These are phyloP conservation scores for Capromys pilorides DNA, from an alignment of 2,797 vertebrate genomes.

Conservation along the genomic window DNA sequence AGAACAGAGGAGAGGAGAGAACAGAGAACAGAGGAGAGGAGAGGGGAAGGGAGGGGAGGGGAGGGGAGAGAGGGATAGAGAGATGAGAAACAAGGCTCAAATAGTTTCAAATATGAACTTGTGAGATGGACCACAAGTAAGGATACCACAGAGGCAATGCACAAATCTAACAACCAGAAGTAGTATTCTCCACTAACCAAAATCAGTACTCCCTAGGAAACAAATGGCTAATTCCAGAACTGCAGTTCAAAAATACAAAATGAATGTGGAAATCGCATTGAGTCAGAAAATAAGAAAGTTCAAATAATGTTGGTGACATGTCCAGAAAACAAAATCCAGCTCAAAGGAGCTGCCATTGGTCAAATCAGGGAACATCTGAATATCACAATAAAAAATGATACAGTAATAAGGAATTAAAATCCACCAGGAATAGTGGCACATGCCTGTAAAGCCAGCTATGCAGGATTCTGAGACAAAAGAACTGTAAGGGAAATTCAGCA, in stretches of 20 bases:
- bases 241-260: not conserved
- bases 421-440: not conserved
- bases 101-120: not conserved
- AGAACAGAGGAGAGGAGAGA: too few species aligned
- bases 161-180: not conserved
- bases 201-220: not conserved
- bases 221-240: not conserved
- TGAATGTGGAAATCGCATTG: not conserved
- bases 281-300: conserved; percentile 29
- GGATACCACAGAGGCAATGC: not conserved
- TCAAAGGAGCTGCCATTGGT: not conserved
- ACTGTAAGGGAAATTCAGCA: not conserved
- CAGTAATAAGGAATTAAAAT: conserved; percentile 15
- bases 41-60: too few species aligned
- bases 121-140: not conserved
- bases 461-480: not conserved
- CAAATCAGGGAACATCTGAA: not conserved
- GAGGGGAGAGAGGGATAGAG: too few species aligned
- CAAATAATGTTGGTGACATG: not conserved
- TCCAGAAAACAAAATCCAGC: not conserved
- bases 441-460: not conserved
- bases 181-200: not conserved
- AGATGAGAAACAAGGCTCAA: not conserved
- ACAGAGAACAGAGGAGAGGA: too few species aligned
- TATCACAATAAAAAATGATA: not conserved